Conservation (phyloP, 2,888 invertebrate species). For the Drosophila melanosoma region DNA sequence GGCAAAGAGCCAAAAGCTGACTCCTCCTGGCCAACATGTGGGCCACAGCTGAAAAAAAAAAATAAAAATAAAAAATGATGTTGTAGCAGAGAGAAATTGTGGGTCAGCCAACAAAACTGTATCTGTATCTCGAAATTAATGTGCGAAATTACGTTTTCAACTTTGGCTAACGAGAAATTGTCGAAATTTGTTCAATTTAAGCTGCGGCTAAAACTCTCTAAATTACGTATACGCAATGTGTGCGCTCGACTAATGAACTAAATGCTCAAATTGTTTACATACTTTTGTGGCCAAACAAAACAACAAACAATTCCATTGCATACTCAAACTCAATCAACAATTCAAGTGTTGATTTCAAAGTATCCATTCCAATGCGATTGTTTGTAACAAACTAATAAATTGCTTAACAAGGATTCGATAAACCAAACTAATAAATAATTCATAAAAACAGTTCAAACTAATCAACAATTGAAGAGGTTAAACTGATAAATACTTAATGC, state of each 20-base stretch:
- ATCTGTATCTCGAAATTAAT: slow-evolving; percentile 37
- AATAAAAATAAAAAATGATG: not conserved
- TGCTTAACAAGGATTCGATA: not conserved
- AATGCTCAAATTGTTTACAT: slow-evolving; percentile 39
- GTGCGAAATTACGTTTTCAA: slow-evolving; percentile 49
- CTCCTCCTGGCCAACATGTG: slow-evolving; percentile 39
- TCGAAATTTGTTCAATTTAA: slow-evolving; percentile 55
- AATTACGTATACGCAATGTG: slow-evolving; percentile 52
- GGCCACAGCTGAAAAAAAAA: slow-evolving; percentile 3
- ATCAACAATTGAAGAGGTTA: not conserved
- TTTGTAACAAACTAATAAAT: not conserved
- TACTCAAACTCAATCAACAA: not conserved
- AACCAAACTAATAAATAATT: not conserved
- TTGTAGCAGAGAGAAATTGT: slow-evolving; percentile 1
- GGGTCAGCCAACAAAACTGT: slow-evolving; percentile 13
- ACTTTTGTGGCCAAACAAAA: slow-evolving; percentile 19
- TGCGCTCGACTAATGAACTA: slow-evolving; percentile 45
- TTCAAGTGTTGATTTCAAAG: slow-evolving; percentile 8
- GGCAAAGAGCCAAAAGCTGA: slow-evolving; percentile 44
- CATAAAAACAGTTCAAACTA: not conserved
- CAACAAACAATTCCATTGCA: slow-evolving; percentile 17
- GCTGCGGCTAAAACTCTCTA: slow-evolving; percentile 24
- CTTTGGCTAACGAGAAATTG: slow-evolving; percentile 22
- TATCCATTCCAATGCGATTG: not conserved
- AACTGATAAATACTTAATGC: not conserved